Percentiles rank a stretch among this genome's conserved stretches.
Conservation (phyloP, 1,140 invertebrate species). For the Harpegnathos saltator region DNA sequence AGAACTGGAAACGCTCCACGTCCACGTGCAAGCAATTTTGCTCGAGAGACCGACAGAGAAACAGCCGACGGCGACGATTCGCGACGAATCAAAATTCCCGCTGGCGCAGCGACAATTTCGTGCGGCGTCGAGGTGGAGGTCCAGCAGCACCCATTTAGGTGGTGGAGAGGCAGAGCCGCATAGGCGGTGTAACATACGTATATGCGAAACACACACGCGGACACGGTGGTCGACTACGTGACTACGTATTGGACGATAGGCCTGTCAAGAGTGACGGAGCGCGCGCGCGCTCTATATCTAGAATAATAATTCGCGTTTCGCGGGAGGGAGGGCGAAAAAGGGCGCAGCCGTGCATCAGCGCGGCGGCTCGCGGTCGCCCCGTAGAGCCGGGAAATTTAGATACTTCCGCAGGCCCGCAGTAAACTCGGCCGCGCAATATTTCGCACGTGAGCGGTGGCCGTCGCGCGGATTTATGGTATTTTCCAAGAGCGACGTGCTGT, state of each 20-base stretch:
- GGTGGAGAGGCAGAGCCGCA: slow-evolving; percentile 23
- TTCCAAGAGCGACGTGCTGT: too few relatives aligned
- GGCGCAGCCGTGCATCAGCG: background rate
- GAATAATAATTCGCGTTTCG: slow-evolving; percentile 45
- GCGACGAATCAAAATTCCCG: slow-evolving; percentile 45
- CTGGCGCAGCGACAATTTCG: slow-evolving; percentile 49
- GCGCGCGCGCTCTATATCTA: slow-evolving; percentile 3
- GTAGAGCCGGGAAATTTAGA: background rate
- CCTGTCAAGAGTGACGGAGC: slow-evolving; percentile 17
- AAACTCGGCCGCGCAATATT: too few relatives aligned
- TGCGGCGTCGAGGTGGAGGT: background rate
- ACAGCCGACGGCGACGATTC: slow-evolving; percentile 2
- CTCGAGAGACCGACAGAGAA: background rate
- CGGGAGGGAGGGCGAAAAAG: slow-evolving; percentile 27
- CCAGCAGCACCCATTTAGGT: too few relatives aligned
- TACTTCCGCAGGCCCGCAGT: too few relatives aligned
- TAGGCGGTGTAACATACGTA: slow-evolving; percentile 22
- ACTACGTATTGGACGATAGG: slow-evolving; percentile 22
- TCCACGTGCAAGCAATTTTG: background rate
- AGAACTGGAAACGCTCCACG: too few relatives aligned
- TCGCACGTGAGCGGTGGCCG: too few relatives aligned
- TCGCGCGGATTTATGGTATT: too few relatives aligned
- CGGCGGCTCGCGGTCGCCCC: background rate
- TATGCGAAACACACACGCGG: background rate
- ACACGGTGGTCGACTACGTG: background rate